Evolutionary conservation across 1,140 invertebrate species (phyloP).

Genomic region (Dendroctonus valens): DNA sequence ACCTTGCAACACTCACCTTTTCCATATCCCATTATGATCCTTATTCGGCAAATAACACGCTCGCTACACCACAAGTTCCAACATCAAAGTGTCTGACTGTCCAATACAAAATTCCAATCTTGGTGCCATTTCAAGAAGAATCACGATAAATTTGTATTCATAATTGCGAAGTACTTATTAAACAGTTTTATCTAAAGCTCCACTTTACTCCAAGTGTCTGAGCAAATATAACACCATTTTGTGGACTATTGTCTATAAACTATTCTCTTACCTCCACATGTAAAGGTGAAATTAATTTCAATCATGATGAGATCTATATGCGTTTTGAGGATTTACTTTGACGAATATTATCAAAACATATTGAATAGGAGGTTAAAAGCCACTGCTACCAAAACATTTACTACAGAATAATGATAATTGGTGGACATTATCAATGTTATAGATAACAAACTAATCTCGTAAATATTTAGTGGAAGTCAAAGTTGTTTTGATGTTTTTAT

Average conservation of each 20-base stretch:
- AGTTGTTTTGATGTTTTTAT: too few species aligned
- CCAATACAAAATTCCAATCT: too few species aligned
- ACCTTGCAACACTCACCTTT: background rate
- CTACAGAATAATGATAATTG: too few species aligned
- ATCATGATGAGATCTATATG: too few species aligned
- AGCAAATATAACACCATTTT: slow-evolving; percentile 1
- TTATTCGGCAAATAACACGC: background rate
- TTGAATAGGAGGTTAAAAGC: too few species aligned
- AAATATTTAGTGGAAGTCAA: too few species aligned
- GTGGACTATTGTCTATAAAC: background rate
- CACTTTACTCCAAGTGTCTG: background rate
- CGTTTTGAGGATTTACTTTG: too few species aligned
- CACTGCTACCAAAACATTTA: too few species aligned
- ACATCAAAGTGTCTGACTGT: background rate
- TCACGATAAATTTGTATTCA: background rate
- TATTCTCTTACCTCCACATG: background rate
- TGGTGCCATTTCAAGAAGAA: too few species aligned
- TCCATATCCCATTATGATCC: slow-evolving; percentile 11
- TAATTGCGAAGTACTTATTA: slow-evolving; percentile 10
- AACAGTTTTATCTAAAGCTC: slow-evolving; percentile 13
- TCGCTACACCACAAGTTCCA: background rate
- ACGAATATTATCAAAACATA: too few species aligned
- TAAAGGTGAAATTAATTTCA: background rate
- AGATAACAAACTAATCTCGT: too few species aligned
- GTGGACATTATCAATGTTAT: too few species aligned